These are phyloP conservation scores for Aphelenchoides fujianensis DNA, from an alignment of 1,140 invertebrate genomes.

Conservation along the genomic window DNA sequence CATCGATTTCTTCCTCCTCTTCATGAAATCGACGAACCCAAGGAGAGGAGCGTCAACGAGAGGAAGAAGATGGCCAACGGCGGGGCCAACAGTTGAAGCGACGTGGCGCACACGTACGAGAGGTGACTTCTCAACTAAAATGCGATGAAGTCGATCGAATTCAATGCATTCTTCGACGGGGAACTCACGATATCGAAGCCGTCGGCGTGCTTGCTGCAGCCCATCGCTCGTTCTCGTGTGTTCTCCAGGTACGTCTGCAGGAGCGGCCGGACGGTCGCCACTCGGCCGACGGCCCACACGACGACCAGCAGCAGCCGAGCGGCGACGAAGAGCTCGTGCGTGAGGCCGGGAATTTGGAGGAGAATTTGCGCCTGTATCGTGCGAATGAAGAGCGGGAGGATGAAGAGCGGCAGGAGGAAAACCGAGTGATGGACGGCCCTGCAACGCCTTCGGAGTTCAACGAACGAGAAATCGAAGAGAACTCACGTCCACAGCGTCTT, in stretches of 20 bases:
- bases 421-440: constrained; percentile 22
- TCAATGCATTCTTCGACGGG: not conserved
- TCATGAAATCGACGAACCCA: constrained; percentile 23
- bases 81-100: constrained; percentile 35
- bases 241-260: constrained; percentile 37
- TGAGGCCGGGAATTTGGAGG: constrained; percentile 1
- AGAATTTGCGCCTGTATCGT: constrained; percentile 17
- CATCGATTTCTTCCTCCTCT: not conserved
- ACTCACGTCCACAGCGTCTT: constrained; percentile 60
- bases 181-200: constrained; percentile 19
- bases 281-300: constrained; percentile 23
- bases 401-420: constrained; percentile 27
- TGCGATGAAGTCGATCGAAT: not conserved
- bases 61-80: constrained; percentile 27
- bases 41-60: constrained; percentile 21
- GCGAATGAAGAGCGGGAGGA: constrained; percentile 18
- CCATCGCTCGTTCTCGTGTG: constrained; percentile 26
- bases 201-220: constrained; percentile 25
- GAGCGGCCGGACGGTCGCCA: constrained; percentile 2
- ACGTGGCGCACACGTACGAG: constrained; percentile 30
- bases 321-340: constrained; percentile 12
- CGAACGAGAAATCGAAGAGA: constrained; percentile 51
- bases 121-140: constrained; percentile 28
- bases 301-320: constrained; percentile 18
- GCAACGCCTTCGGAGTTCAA: constrained; percentile 29